Conservation (phyloP, 2,888 invertebrate genomes). For the Gnatocerus cornutus region DNA sequence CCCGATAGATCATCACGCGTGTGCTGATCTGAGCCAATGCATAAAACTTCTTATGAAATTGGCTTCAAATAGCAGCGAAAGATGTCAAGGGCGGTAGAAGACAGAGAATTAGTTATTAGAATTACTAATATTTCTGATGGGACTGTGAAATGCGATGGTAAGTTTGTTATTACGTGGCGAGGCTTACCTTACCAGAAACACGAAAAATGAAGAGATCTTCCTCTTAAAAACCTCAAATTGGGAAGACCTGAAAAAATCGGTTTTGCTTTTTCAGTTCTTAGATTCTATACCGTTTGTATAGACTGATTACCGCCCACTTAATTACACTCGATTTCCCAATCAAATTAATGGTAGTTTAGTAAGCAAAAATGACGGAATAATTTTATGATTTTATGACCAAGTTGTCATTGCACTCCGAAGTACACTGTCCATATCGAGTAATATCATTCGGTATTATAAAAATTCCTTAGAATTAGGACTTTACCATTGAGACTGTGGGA, state of each 20-base stretch:
- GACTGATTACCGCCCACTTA: not conserved
- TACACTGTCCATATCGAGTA: not conserved
- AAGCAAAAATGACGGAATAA: not conserved
- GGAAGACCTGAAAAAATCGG: not conserved
- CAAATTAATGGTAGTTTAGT: not conserved
- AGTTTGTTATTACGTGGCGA: not conserved
- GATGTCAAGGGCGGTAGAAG: conserved; percentile 9
- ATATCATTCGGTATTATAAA: too few relatives aligned
- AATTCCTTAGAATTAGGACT: too few relatives aligned
- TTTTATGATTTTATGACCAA: not conserved
- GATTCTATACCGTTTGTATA: too few relatives aligned
- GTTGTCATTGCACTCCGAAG: not conserved
- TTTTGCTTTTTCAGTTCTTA: too few relatives aligned
- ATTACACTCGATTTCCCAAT: not conserved
- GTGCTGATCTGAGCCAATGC: not conserved
- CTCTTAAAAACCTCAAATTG: too few relatives aligned
- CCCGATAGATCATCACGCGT: not conserved
- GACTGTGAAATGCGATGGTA: not conserved
- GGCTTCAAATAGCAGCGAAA: conserved; percentile 7
- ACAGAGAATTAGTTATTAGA: not conserved
- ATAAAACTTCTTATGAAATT: conserved; percentile 3
- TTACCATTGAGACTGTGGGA: too few relatives aligned
- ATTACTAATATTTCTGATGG: not conserved
- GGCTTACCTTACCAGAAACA: not conserved
- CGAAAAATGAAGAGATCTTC: not conserved